Evolutionary conservation across 37 sponge, comb jelly and placozoan genomes (phyloP), one percentile per base, ranked within the genome.

Genomic region (Halisarca cf. caerulea): DNA sequence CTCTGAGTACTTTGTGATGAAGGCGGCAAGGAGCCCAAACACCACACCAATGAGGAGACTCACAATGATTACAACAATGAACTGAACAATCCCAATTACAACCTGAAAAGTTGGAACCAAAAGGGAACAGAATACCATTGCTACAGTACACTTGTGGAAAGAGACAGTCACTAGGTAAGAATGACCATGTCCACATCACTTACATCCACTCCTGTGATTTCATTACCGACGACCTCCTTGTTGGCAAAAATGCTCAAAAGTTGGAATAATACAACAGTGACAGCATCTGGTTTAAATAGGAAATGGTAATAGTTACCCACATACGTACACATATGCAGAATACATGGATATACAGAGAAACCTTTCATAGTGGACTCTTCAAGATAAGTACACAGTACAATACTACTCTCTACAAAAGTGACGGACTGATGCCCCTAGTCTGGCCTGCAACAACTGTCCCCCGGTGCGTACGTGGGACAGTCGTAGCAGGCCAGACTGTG

Each of bases 261-360:
- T n/a, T 81, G 59, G 69, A 90, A 95, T 44, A 95, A 60, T 27
- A 95, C 96, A 42, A 95, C 91, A 15, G 93, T 95, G 24, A 95
- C 96, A 62, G 96, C 96, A 88, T 95, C 96, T 93, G 60, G 0
- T 77, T n/a, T n/a, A 37, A 75, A 17, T 47, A 47, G 11, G 51
- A 47, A 11, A 47, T 47, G 6, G 9, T 11, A 47, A 6, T 47
- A 11, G 51, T 47, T 14, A 6, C 6, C 6, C 11, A 47, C 51
- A 47, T 47, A 47, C 51, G 51, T 47, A 47, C 51, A 47, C 11
- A 11, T 20, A 23, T 28, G 3, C 17, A 30, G 33, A 34, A 30
- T 28, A 30, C 2, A 34, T 68, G 60, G 6, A 27, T 59, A 27
- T 27, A 8, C 33, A 8, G 28, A 68, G 15, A 68, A 1, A 32